These are phyloP conservation scores for Caenorhabditis sinica DNA, from an alignment of 2,888 invertebrate genomes.

Conservation along the genomic window DNA sequence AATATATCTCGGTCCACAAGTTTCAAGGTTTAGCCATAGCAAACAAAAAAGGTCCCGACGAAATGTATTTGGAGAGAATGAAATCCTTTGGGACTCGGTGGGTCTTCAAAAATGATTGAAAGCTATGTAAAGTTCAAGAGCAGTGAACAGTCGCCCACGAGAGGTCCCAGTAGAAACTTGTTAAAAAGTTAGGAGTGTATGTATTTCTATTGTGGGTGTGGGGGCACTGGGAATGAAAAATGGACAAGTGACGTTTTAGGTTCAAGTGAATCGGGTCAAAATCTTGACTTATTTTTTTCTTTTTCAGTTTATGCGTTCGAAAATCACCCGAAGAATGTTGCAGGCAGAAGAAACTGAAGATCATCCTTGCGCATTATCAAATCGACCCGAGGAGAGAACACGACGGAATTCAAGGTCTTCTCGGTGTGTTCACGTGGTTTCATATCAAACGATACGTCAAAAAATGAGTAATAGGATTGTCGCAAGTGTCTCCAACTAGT, in stretches of 20 bases:
- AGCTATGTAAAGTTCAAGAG: conserved; percentile 51
- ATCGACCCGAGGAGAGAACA: conserved; percentile 25
- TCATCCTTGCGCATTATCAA: conserved; percentile 43
- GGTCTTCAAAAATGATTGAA: conserved; percentile 48
- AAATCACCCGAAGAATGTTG: conserved; percentile 28
- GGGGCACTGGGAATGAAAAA: conserved; percentile 23
- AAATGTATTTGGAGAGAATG: conserved; percentile 13
- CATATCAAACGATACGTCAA: conserved; percentile 21
- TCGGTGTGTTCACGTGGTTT: conserved; percentile 48
- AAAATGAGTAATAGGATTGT: conserved; percentile 43
- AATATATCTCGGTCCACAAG: not conserved
- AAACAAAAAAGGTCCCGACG: conserved; percentile 4
- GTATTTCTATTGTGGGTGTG: conserved; percentile 29
- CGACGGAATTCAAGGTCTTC: conserved; percentile 42
- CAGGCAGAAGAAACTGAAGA: conserved; percentile 8
- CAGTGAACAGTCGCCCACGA: conserved; percentile 60
- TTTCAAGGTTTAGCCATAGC: not conserved
- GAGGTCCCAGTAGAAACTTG: conserved; percentile 37
- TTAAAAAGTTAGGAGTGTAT: conserved; percentile 33
- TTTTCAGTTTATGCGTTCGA: conserved; percentile 32
- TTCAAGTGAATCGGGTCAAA: not conserved
- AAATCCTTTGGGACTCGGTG: conserved; percentile 11
- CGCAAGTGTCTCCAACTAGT: conserved; percentile 16
- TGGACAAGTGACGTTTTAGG: conserved; percentile 49
- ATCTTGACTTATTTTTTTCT: not conserved